These are phyloP conservation scores for Drosophila falleni DNA, from an alignment of 2,888 invertebrate genomes.

Conservation along the genomic window DNA sequence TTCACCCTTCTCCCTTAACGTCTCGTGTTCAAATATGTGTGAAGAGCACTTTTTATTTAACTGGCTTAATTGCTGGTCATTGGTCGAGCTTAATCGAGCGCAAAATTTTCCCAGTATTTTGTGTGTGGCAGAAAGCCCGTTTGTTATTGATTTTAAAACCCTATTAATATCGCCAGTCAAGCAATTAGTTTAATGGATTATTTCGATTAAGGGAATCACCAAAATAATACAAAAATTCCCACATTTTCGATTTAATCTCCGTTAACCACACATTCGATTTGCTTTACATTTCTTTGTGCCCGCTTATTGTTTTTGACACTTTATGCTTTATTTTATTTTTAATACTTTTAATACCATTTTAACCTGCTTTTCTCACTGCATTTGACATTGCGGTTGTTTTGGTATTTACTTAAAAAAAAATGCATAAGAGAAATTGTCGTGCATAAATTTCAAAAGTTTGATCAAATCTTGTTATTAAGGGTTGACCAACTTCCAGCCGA, in stretches of 20 bases:
- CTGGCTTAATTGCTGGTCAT: slow-evolving; percentile 77
- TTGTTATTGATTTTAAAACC: slow-evolving; percentile 69
- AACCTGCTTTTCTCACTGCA: slow-evolving; percentile 20
- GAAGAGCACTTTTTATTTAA: slow-evolving; percentile 78
- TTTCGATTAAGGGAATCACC: neutral
- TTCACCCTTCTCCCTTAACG: neutral
- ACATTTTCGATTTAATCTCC: slow-evolving; percentile 2
- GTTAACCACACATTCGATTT: slow-evolving; percentile 57
- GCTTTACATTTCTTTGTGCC: slow-evolving; percentile 16
- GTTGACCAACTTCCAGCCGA: too few relatives aligned
- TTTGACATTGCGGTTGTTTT: slow-evolving; percentile 46
- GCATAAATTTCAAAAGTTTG: neutral
- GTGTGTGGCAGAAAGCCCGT: slow-evolving; percentile 18
- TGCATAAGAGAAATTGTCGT: too few relatives aligned
- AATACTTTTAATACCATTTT: slow-evolving; percentile 34
- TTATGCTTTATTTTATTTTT: slow-evolving; percentile 4
- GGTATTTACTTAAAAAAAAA: neutral
- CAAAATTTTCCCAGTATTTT: slow-evolving; percentile 54
- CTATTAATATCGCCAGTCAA: slow-evolving; percentile 37
- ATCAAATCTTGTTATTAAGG: too few relatives aligned
- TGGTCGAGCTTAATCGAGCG: slow-evolving; percentile 69
- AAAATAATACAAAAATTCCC: neutral
- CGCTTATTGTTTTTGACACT: slow-evolving; percentile 51
- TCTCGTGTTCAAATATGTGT: slow-evolving; percentile 69
- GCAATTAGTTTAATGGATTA: slow-evolving; percentile 35